Conservation (phyloP, 2,888 invertebrate species). For the Fragum sueziense region DNA sequence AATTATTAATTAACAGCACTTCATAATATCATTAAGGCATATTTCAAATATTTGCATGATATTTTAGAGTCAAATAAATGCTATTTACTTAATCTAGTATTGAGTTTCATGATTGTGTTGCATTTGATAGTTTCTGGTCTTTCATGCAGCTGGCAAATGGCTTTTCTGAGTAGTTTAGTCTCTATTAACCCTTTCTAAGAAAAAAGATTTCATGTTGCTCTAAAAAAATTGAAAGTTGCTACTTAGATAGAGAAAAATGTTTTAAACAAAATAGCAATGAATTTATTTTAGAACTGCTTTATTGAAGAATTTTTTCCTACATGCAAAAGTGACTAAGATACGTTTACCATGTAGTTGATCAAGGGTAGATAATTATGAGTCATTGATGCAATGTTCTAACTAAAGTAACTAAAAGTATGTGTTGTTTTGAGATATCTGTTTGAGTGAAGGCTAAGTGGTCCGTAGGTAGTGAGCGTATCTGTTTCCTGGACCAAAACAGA, state of each 20-base stretch:
- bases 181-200: too few species aligned
- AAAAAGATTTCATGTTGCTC: too few species aligned
- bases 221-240: too few species aligned
- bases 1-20: conserved; percentile 8
- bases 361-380: too few species aligned
- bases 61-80: neutral
- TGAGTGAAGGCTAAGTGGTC: conserved; percentile 6
- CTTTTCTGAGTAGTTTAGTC: neutral
- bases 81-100: neutral
- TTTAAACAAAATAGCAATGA: too few species aligned
- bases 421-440: neutral
- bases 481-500: conserved; percentile 21
- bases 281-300: too few species aligned
- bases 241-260: too few species aligned
- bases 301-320: too few species aligned
- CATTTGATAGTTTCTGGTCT: neutral
- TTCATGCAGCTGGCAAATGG: neutral
- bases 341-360: too few species aligned
- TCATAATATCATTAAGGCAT: neutral
- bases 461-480: conserved; percentile 1
- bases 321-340: too few species aligned
- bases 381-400: neutral
- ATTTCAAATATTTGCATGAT: neutral
- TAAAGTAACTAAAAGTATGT: neutral
- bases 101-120: neutral